Percentiles rank a stretch among this genome's conserved stretches.
Evolutionary conservation across 64 coral and sea anemone genomes (phyloP).

Genomic region (Platygyra sinensis): DNA sequence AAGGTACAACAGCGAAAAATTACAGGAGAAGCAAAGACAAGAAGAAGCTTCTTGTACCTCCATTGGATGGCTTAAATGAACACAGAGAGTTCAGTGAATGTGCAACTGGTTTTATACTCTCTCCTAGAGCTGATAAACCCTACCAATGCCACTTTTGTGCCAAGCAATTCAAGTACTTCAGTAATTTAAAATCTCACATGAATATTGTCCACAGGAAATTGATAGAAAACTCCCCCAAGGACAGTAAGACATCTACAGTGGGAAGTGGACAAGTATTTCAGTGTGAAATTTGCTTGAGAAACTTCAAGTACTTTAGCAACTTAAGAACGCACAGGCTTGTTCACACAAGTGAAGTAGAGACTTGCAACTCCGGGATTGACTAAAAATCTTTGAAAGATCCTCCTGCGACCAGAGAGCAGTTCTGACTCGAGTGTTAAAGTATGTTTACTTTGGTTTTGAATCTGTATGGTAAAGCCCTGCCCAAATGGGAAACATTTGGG

Average conservation of each 20-base stretch:
- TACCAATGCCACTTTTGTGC: conserved; percentile 43
- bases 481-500: no score
- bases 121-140: conserved; percentile 2
- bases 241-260: neutral
- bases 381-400: neutral
- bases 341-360: conserved; percentile 30
- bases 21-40: neutral
- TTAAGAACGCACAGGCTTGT: conserved; percentile 62
- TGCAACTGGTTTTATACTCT: conserved; percentile 13
- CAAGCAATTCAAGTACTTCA: conserved; percentile 56
- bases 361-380: neutral
- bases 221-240: neutral
- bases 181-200: conserved; percentile 68
- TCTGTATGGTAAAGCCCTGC: no score
- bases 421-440: no score
- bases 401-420: no score
- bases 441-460: no score
- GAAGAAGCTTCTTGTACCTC: conserved; percentile 5
- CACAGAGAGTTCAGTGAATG: neutral
- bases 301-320: conserved; percentile 67
- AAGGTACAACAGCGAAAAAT: neutral
- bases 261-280: conserved; percentile 30
- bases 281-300: conserved; percentile 62
- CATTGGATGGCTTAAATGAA: neutral
- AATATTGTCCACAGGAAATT: conserved; percentile 57